Percentiles rank a stretch among this genome's conserved stretches.
Conservation (phyloP, 30 jellyfish, hydroid and myxozoan species). For the Aurelia aurita region DNA sequence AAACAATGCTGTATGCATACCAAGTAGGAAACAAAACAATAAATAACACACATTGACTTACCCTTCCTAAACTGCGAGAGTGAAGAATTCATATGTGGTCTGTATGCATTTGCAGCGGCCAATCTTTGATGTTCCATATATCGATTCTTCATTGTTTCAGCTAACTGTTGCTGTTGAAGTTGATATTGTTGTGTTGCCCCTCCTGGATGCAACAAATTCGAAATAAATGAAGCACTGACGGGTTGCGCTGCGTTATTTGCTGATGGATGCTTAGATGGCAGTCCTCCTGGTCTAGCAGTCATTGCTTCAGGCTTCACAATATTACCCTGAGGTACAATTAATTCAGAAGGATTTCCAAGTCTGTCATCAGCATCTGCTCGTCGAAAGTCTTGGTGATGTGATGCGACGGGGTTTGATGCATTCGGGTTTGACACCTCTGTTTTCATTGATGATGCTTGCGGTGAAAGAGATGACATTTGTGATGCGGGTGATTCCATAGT, state of each 20-base stretch:
- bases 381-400: neutral
- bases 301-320: neutral
- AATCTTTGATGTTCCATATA: constrained; percentile 40
- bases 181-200: constrained; percentile 18
- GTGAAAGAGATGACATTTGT: constrained; percentile 41
- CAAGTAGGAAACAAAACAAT: no score
- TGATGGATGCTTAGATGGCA: neutral
- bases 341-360: constrained; percentile 10
- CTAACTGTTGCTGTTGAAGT: constrained; percentile 34
- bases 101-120: constrained; percentile 31
- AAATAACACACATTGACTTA: neutral
- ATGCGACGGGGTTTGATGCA: neutral
- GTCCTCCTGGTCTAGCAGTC: neutral
- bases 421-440: constrained; percentile 20
- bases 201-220: constrained; percentile 19
- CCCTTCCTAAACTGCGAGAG: constrained; percentile 25
- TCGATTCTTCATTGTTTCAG: constrained; percentile 31
- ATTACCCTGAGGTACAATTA: neutral
- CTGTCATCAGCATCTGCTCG: no score
- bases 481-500: constrained; percentile 51
- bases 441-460: constrained; percentile 53
- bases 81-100: constrained; percentile 35
- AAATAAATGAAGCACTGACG: neutral
- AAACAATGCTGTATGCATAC: no score
- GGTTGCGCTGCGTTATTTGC: neutral